Percentiles rank a stretch among this genome's conserved stretches.
Conservation (phyloP, 2,797 vertebrate genomes). For the Trichosurus vulpecula region DNA sequence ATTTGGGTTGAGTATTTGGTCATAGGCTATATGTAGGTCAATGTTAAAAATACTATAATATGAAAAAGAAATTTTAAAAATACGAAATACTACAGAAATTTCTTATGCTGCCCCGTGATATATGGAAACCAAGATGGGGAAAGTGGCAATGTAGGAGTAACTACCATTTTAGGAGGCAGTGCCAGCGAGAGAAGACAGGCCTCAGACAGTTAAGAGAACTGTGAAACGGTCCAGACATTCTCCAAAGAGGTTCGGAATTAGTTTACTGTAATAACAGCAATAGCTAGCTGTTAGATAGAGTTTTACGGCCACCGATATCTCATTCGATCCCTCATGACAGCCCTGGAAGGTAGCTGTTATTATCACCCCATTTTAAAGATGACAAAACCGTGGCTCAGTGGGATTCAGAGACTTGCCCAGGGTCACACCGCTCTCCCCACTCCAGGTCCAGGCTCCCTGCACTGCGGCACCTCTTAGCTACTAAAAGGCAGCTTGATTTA, state of each 20-base stretch:
- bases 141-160: neutral
- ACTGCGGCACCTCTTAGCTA: neutral
- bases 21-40: neutral
- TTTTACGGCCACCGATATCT: neutral
- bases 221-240: neutral
- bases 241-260: neutral
- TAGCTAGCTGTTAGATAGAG: neutral
- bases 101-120: neutral
- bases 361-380: neutral
- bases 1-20: neutral
- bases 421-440: neutral
- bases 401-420: neutral
- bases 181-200: neutral
- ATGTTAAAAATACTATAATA: neutral
- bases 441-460: neutral
- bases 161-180: neutral
- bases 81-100: neutral
- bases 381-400: neutral
- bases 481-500: neutral
- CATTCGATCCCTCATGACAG: neutral
- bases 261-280: neutral
- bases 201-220: neutral
- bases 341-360: neutral
- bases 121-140: neutral
- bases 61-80: neutral